Percentiles rank a stretch among this genome's conserved stretches.
Evolutionary conservation across 2,113 vertebrate genomes (phyloP).

Genomic region (Neomonachus schauinslandi): DNA sequence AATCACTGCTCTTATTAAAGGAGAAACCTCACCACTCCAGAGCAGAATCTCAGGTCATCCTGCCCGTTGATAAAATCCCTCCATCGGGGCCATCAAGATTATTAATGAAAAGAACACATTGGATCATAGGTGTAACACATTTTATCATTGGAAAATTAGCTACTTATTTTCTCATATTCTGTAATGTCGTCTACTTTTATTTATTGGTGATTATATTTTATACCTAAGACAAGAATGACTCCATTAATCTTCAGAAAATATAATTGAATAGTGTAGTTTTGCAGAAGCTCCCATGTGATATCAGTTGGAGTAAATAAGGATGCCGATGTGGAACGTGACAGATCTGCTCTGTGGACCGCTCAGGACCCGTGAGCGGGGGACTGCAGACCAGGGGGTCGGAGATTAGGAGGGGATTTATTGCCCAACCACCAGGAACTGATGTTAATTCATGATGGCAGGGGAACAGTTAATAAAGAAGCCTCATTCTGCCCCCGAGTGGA

Average conservation of each 20-base stretch:
- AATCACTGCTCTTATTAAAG: neutral
- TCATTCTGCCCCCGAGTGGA: neutral
- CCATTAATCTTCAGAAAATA: slow-evolving; percentile 11
- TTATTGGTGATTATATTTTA: neutral
- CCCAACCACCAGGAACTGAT: neutral
- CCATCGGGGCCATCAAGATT: neutral
- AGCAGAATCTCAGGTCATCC: neutral
- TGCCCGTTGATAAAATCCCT: neutral
- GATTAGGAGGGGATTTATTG: neutral
- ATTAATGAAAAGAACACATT: neutral
- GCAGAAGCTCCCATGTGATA: neutral
- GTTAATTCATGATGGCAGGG: accelerated
- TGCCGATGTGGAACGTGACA: neutral
- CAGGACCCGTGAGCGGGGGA: neutral
- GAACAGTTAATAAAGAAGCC: neutral
- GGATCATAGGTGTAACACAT: neutral
- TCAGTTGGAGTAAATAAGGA: neutral
- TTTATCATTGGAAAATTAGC: neutral
- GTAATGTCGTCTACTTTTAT: neutral
- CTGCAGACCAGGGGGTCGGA: neutral
- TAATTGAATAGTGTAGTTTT: neutral
- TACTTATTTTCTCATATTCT: neutral
- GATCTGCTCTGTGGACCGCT: neutral
- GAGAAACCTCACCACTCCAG: neutral
- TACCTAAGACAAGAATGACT: slow-evolving; percentile 31